Evolutionary conservation across 1,140 invertebrate genomes (phyloP).

Genomic region (Magallana angulata): DNA sequence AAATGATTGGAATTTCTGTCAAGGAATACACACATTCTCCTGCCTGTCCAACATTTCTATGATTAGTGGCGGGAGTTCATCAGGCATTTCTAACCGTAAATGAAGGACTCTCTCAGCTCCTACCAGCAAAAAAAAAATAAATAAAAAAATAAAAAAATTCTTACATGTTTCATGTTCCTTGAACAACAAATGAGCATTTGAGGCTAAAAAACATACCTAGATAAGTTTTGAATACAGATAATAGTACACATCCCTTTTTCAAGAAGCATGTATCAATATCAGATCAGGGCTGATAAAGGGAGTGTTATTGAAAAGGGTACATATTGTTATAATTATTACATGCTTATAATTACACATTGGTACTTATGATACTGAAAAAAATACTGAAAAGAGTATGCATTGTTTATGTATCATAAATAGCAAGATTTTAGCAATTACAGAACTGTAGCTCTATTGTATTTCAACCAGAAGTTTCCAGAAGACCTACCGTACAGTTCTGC

Average conservation of each 20-base stretch:
- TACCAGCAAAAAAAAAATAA: conserved; percentile 48
- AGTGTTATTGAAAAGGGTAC: no score
- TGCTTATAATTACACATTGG: no score
- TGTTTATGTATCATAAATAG: no score
- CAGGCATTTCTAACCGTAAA: conserved; percentile 72
- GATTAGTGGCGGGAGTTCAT: conserved; percentile 75
- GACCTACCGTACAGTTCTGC: no score
- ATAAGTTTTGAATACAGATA: not conserved
- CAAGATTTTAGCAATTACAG: no score
- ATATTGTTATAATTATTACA: no score
- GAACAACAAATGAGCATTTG: not conserved
- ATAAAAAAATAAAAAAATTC: not conserved
- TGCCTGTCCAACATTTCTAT: conserved; percentile 77
- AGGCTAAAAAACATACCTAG: not conserved
- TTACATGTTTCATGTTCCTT: not conserved
- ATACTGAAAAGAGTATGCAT: no score
- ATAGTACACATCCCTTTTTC: not conserved
- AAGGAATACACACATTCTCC: conserved; percentile 77
- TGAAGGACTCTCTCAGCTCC: conserved; percentile 77
- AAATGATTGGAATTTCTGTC: conserved; percentile 37
- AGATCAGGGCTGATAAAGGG: no score
- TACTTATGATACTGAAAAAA: no score
- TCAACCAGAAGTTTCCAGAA: no score
- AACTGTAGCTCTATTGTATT: no score
- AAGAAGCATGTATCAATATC: no score